A percentile compares a stretch with the other conserved stretches of the same genome.
Conservation (phyloP, 2,888 invertebrate species). For the Lamellibrachia columna region DNA sequence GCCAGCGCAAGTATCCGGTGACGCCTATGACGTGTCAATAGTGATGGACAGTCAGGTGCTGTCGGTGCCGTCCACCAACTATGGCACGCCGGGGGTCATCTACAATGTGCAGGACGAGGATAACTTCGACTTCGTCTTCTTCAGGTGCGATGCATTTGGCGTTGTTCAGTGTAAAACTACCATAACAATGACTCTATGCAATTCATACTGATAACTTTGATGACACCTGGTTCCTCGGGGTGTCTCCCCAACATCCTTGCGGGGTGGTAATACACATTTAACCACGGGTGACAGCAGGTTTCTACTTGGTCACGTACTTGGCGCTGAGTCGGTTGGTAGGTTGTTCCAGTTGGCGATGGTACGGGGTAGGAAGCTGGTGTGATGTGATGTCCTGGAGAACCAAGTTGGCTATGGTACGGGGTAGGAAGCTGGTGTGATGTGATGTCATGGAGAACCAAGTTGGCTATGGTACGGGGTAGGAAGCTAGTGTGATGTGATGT, state of each 20-base stretch:
- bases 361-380: no score
- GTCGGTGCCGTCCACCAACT: neutral
- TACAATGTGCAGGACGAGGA: neutral
- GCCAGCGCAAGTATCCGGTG: conserved; percentile 1
- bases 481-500: no score
- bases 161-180: no score
- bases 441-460: no score
- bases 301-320: neutral
- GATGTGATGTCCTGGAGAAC: no score
- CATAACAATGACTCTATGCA: neutral
- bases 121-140: conserved; percentile 4
- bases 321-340: no score
- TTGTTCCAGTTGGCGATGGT: no score
- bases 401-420: no score
- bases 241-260: neutral
- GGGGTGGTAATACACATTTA: neutral
- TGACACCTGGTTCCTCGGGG: neutral
- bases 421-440: no score
- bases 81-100: neutral
- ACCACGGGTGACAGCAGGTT: neutral
- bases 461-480: no score
- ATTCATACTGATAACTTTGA: neutral
- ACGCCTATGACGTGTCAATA: neutral
- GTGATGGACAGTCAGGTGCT: neutral
- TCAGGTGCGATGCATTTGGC: neutral